These are phyloP conservation scores for Puma concolor DNA, from an alignment of 2,113 vertebrate species.

Conservation along the genomic window DNA sequence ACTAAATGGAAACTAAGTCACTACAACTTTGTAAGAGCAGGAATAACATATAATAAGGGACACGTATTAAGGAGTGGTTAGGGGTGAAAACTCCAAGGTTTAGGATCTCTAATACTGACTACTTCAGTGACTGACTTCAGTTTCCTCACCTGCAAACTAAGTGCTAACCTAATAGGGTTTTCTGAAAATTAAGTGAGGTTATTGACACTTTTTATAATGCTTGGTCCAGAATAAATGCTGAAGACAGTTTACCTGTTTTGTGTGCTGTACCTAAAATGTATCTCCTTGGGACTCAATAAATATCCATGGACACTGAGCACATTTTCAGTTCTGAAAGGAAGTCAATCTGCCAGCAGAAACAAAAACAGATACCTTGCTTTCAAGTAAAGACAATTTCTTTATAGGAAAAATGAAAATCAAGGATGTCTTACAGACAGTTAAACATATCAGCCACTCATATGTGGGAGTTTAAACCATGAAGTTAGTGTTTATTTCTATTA, in stretches of 20 bases:
- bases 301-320: neutral
- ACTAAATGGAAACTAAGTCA: neutral
- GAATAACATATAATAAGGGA: neutral
- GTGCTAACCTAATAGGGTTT: neutral
- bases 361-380: neutral
- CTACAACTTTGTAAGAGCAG: neutral
- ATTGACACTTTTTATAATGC: neutral
- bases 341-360: neutral
- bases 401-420: neutral
- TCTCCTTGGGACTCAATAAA: neutral
- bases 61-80: neutral
- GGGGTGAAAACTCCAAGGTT: neutral
- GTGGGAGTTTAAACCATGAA: neutral
- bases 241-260: neutral
- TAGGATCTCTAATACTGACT: neutral
- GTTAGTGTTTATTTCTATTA: slow-evolving; percentile 23
- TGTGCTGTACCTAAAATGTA: neutral
- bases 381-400: neutral
- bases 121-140: neutral
- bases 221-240: neutral
- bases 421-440: neutral
- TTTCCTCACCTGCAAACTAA: neutral
- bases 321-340: slow-evolving; percentile 10
- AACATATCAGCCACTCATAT: neutral
- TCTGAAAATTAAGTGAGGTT: neutral